phyloP scores from a whole-genome alignment of 1,140 invertebrate species.

The Atta colombica region DNA sequence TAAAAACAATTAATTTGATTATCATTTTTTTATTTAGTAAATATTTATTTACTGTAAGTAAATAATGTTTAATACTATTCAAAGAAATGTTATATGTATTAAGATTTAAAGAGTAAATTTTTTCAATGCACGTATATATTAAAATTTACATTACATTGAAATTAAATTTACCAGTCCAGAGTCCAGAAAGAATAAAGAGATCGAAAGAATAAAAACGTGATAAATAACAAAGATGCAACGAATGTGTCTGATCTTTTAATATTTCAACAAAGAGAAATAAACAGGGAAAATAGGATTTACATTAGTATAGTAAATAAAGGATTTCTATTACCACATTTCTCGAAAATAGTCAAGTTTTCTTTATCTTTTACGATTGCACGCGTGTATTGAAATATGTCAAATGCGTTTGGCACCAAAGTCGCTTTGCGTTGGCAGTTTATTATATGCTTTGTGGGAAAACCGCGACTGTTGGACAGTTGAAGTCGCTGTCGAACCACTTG shows the following conservation, averaged over 20 bases:
- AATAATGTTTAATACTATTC: too few species aligned
- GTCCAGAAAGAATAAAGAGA: too few species aligned
- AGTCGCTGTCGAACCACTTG: slow-evolving; percentile 8
- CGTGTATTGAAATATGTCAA: slow-evolving; percentile 11
- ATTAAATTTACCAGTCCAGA: too few species aligned
- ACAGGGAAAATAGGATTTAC: background rate
- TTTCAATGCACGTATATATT: too few species aligned
- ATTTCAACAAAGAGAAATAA: background rate
- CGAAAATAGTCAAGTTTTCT: background rate
- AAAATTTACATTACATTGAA: too few species aligned
- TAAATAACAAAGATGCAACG: background rate
- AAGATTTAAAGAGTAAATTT: too few species aligned
- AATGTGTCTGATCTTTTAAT: background rate
- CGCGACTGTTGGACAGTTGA: background rate
- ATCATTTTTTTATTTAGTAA: too few species aligned
- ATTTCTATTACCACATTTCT: background rate
- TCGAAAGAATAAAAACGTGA: too few species aligned
- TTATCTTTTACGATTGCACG: background rate
- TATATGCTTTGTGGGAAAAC: background rate
- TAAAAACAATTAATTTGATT: too few species aligned
- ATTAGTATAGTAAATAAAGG: background rate
- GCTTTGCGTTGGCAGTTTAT: background rate
- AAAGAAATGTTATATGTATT: too few species aligned
- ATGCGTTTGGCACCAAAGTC: background rate
- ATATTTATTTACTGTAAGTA: too few species aligned